A percentile compares a stretch with the other conserved stretches of the same genome.
These are phyloP conservation scores for Callitettix versicolor DNA, from an alignment of 1,140 invertebrate species.

Conservation along the genomic window DNA sequence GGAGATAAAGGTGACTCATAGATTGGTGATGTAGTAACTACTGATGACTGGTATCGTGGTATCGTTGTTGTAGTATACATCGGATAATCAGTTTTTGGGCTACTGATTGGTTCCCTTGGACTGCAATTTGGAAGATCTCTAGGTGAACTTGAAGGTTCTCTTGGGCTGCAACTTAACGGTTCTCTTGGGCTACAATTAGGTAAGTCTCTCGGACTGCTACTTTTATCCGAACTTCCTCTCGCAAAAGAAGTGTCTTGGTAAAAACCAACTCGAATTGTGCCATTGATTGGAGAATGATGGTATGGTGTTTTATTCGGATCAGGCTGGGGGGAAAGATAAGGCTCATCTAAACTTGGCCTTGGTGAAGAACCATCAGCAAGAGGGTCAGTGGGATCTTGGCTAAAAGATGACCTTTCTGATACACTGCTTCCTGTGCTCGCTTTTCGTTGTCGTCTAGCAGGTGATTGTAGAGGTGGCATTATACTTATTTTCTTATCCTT, in stretches of 20 bases:
- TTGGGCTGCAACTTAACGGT: conserved; percentile 20
- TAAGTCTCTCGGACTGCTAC: conserved; percentile 35
- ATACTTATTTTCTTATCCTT: conserved; percentile 25
- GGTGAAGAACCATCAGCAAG: conserved; percentile 40
- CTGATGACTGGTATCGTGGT: conserved; percentile 11
- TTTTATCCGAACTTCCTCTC: conserved; percentile 60
- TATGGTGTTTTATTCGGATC: conserved; percentile 50
- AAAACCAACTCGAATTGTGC: conserved; percentile 61
- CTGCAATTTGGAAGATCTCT: conserved; percentile 19
- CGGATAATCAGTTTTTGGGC: conserved; percentile 17
- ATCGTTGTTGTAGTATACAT: conserved; percentile 12
- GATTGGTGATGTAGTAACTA: conserved; percentile 5
- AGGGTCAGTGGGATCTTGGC: conserved; percentile 52
- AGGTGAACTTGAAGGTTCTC: conserved; percentile 20
- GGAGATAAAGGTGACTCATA: conserved; percentile 15
- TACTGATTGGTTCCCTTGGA: conserved; percentile 15
- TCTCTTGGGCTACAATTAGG: conserved; percentile 27
- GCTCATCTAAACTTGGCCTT: conserved; percentile 47
- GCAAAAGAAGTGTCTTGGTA: conserved; percentile 61
- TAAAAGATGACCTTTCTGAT: conserved; percentile 61
- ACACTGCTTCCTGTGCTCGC: conserved; percentile 60
- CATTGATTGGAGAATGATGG: conserved; percentile 51
- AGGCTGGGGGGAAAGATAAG: conserved; percentile 50
- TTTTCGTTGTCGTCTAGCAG: conserved; percentile 43
- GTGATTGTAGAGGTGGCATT: conserved; percentile 28